Conservation (phyloP, 2,113 vertebrate species). For the Cynoglossus semilaevis region DNA sequence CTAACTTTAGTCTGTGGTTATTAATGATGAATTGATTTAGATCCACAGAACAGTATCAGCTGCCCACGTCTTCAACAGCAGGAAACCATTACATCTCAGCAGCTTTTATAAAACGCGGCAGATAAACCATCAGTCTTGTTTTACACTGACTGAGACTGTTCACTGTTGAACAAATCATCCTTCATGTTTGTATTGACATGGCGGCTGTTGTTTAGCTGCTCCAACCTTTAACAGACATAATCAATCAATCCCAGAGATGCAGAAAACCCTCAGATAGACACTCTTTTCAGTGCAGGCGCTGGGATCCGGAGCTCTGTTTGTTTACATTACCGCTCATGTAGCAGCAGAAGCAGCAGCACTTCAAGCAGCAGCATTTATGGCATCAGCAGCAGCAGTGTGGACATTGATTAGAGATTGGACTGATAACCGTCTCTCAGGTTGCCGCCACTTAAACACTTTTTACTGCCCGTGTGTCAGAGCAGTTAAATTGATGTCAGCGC, state of each 20-base stretch:
- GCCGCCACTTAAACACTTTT: conserved; percentile 22
- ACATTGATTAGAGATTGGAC: conserved; percentile 39
- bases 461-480: not conserved
- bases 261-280: conserved; percentile 1
- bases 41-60: too few species aligned
- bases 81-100: too few species aligned
- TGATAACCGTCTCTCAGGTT: conserved; percentile 15
- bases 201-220: conserved; percentile 5
- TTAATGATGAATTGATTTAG: too few species aligned
- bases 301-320: conserved; percentile 29
- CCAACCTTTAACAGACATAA: conserved; percentile 7
- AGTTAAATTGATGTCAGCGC: not conserved
- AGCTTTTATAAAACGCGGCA: too few species aligned
- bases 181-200: not conserved
- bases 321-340: conserved; percentile 19
- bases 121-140: too few species aligned
- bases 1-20: too few species aligned
- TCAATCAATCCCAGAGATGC: conserved; percentile 31
- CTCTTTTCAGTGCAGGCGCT: conserved; percentile 15
- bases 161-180: not conserved
- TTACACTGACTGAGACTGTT: not conserved
- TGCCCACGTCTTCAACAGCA: too few species aligned
- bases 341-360: conserved; percentile 28
- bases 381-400: conserved; percentile 14
- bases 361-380: conserved; percentile 12